Percentiles rank a stretch among this genome's conserved stretches.
These are phyloP conservation scores for Aphrophora alni DNA, from an alignment of 2,888 invertebrate genomes.

Conservation along the genomic window DNA sequence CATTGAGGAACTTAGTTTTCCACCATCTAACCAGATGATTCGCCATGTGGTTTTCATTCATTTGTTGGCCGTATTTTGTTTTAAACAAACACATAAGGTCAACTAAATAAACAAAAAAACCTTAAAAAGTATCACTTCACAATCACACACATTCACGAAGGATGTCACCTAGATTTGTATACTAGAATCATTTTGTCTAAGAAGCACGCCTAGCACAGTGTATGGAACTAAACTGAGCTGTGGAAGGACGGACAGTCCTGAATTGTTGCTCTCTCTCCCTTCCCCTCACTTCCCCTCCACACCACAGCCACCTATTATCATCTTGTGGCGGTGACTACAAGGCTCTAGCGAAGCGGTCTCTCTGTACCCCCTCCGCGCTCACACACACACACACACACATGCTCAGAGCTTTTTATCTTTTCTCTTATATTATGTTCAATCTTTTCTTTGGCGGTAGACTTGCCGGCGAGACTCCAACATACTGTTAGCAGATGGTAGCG, in stretches of 20 bases:
- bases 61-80: constrained; percentile 30
- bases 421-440: constrained; percentile 39
- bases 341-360: background rate
- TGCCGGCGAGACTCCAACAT: constrained; percentile 7
- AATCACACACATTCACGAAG: background rate
- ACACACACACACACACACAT: constrained; percentile 12
- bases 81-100: constrained; percentile 6
- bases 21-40: constrained; percentile 79
- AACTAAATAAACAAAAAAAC: background rate
- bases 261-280: background rate
- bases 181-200: background rate
- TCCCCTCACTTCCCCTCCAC: background rate
- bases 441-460: constrained; percentile 34
- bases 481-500: background rate
- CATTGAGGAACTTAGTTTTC: constrained; percentile 76
- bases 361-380: background rate
- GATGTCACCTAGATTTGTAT: background rate
- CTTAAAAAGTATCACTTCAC: background rate
- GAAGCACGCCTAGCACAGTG: background rate
- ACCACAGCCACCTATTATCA: constrained; percentile 2
- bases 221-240: background rate
- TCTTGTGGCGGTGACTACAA: constrained; percentile 4
- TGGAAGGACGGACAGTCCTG: background rate
- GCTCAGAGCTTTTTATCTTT: constrained; percentile 24
- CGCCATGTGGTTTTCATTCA: constrained; percentile 61